These are phyloP conservation scores for Pocillopora damicornis DNA, from an alignment of 64 coral and sea anemone species.

Conservation along the genomic window DNA sequence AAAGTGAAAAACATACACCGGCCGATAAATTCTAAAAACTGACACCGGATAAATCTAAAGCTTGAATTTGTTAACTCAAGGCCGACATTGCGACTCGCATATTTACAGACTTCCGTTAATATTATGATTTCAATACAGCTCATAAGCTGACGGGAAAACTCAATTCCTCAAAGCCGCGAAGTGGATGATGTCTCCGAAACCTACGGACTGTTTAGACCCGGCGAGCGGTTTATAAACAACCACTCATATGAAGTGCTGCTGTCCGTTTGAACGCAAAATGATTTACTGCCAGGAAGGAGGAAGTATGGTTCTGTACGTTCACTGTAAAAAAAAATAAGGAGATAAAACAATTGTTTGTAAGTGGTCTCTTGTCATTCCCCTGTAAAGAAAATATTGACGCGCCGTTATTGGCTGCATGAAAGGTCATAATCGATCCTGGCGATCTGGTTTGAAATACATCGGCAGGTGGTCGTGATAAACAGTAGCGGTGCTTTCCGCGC, in stretches of 20 bases:
- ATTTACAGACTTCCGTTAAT: constrained; percentile 6
- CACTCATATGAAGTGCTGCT: neutral
- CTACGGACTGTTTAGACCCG: neutral
- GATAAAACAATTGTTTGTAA: constrained; percentile 7
- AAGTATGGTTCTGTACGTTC: neutral
- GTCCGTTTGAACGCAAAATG: neutral
- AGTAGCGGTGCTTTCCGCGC: constrained; percentile 7
- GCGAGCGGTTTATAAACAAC: neutral
- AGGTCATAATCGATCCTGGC: neutral
- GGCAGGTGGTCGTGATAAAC: constrained; percentile 9
- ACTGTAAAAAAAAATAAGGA: neutral
- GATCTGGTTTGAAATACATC: neutral
- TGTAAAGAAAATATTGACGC: neutral
- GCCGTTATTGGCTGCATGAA: neutral
- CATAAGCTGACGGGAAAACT: neutral
- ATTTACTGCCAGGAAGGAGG: neutral
- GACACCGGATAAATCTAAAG: neutral
- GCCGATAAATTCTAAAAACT: neutral
- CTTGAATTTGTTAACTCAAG: neutral
- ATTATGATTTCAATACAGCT: neutral
- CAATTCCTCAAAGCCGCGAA: neutral
- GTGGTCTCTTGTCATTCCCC: neutral
- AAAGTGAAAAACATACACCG: neutral
- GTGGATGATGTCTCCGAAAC: neutral
- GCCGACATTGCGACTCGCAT: neutral